These are phyloP conservation scores for Pollachius pollachius DNA, from an alignment of 2,113 vertebrate genomes.

Conservation along the genomic window DNA sequence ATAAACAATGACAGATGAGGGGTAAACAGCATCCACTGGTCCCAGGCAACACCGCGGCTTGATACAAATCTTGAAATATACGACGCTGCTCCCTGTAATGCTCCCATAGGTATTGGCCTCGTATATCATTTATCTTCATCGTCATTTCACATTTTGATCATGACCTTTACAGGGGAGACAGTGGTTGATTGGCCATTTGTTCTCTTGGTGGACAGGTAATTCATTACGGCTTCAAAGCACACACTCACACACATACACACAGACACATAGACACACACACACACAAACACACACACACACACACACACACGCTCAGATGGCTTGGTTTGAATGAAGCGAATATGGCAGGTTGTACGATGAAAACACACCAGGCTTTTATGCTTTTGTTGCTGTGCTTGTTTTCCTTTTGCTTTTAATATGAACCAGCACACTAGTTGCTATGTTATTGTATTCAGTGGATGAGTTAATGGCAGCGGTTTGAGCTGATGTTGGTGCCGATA, in stretches of 20 bases:
- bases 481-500: no score
- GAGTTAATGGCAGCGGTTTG: no score
- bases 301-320: background rate
- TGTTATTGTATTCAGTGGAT: no score
- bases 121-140: conserved; percentile 66
- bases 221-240: conserved; percentile 45
- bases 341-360: conserved; percentile 17
- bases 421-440: background rate
- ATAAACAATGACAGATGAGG: conserved; percentile 23
- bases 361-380: background rate
- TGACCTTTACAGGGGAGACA: conserved; percentile 68
- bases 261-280: background rate
- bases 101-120: conserved; percentile 35
- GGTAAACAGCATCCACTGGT: conserved; percentile 25
- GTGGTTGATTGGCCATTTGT: conserved; percentile 62
- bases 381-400: background rate
- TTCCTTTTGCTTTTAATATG: background rate
- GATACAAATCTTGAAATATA: conserved; percentile 50
- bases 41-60: conserved; percentile 13
- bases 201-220: conserved; percentile 48
- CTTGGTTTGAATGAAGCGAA: conserved; percentile 47
- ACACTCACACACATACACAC: background rate
- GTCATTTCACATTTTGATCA: conserved; percentile 66
- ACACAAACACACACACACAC: background rate
- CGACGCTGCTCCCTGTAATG: conserved; percentile 34